Percentiles rank a stretch among this genome's conserved stretches.
Conservation (phyloP, 2,888 invertebrate species). For the Drosophila birchii region DNA sequence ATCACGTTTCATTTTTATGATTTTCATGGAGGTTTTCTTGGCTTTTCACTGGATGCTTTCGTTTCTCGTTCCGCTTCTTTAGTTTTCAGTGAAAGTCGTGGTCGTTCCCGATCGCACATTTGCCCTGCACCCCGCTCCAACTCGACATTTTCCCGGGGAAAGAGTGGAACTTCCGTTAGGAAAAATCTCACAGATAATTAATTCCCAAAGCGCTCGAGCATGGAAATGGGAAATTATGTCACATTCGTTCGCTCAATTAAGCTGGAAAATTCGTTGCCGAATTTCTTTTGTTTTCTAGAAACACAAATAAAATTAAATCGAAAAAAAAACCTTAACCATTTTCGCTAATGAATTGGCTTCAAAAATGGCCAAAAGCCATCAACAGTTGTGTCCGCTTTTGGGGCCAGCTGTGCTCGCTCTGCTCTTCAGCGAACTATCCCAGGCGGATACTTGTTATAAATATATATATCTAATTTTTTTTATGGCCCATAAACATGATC, state of each 20-base stretch:
- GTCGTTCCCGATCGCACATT: conserved; percentile 49
- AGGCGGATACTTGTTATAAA: neutral
- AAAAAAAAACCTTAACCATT: conserved; percentile 17
- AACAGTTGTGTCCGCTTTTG: conserved; percentile 35
- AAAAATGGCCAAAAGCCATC: conserved; percentile 39
- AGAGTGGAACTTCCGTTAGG: conserved; percentile 56
- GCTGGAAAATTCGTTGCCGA: conserved; percentile 9
- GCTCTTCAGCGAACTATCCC: conserved; percentile 2
- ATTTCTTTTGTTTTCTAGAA: conserved; percentile 49
- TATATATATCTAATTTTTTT: neutral
- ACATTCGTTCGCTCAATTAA: conserved; percentile 41
- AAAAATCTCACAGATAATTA: conserved; percentile 70
- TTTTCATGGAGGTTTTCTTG: conserved; percentile 36
- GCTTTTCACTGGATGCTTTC: conserved; percentile 55
- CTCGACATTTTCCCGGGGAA: conserved; percentile 10
- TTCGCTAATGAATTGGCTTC: conserved; percentile 12
- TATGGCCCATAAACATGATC: conserved; percentile 39
- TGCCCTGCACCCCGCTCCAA: neutral
- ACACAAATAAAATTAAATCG: neutral
- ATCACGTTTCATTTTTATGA: conserved; percentile 66
- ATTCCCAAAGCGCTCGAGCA: conserved; percentile 62
- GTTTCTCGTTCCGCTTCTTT: conserved; percentile 49
- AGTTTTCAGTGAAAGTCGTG: conserved; percentile 64
- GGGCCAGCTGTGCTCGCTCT: conserved; percentile 20
- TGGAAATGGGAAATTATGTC: conserved; percentile 71